phyloP scores from a whole-genome alignment of 2,888 invertebrate genomes.

The Ceraclea dissimilis region DNA sequence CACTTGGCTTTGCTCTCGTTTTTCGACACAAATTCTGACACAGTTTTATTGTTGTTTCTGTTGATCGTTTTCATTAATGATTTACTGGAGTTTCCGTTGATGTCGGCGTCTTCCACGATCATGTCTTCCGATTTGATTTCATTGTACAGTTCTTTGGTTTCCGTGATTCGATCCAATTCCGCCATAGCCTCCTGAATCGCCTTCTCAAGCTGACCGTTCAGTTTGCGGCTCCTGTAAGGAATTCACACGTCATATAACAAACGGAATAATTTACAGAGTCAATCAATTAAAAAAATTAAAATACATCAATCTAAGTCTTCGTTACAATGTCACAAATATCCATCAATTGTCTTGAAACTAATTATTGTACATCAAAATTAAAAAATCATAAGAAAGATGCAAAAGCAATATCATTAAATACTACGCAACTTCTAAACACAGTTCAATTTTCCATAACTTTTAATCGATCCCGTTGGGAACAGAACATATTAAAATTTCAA shows the following conservation, averaged over 20 bases:
- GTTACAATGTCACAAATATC: constrained; percentile 5
- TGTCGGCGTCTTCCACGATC: constrained; percentile 11
- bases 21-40: constrained; percentile 10
- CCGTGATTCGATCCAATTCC: constrained; percentile 69
- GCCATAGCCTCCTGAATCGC: constrained; percentile 91
- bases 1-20: constrained; percentile 31
- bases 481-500: too few relatives aligned
- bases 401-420: too few relatives aligned
- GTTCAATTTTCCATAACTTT: too few relatives aligned
- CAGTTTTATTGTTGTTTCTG: constrained; percentile 10
- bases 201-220: constrained; percentile 82
- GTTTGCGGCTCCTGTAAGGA: constrained; percentile 77
- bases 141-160: constrained; percentile 31
- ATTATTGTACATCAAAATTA: neutral
- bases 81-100: constrained; percentile 24
- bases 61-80: constrained; percentile 18
- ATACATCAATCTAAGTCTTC: neutral
- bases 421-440: too few relatives aligned
- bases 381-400: too few relatives aligned
- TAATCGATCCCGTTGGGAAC: too few relatives aligned
- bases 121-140: constrained; percentile 18
- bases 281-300: neutral
- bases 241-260: constrained; percentile 7
- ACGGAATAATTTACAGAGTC: neutral
- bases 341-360: neutral